Evolutionary conservation across 2,113 vertebrate genomes (phyloP).

Genomic region (Tinamus guttatus): DNA sequence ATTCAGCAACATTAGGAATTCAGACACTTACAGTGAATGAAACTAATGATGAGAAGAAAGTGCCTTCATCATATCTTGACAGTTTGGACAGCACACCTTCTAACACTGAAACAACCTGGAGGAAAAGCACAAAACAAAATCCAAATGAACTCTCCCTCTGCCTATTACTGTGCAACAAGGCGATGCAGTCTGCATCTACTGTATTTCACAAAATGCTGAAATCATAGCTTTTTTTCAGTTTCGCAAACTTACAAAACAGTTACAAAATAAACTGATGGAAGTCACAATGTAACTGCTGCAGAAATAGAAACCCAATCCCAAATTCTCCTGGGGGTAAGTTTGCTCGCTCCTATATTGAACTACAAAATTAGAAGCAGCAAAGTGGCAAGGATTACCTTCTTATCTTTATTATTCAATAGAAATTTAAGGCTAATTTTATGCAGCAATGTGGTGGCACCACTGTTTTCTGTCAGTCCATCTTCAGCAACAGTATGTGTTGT

Average conservation of each 20-base stretch:
- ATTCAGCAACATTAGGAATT: background rate
- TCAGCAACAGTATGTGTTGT: background rate
- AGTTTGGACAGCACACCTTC: conserved; percentile 92
- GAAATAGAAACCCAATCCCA: background rate
- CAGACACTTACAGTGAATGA: conserved; percentile 95
- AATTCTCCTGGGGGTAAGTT: background rate
- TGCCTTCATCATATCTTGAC: conserved; percentile 96
- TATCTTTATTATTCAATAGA: background rate
- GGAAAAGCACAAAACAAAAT: conserved; percentile 31
- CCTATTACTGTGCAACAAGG: background rate
- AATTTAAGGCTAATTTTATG: background rate
- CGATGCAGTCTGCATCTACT: background rate
- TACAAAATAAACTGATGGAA: background rate
- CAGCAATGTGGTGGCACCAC: background rate
- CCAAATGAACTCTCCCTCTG: background rate
- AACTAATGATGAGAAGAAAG: conserved; percentile 95
- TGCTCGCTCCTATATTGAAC: background rate
- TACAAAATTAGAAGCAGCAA: too few species aligned
- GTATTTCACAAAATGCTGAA: background rate
- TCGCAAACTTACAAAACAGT: background rate
- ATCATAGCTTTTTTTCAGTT: background rate
- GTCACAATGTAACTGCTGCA: background rate
- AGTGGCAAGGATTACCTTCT: background rate
- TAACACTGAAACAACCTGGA: conserved; percentile 89
- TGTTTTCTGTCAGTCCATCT: background rate